Evolutionary conservation across 2,888 invertebrate species (phyloP).

Genomic region (Melinaea menophilus): DNA sequence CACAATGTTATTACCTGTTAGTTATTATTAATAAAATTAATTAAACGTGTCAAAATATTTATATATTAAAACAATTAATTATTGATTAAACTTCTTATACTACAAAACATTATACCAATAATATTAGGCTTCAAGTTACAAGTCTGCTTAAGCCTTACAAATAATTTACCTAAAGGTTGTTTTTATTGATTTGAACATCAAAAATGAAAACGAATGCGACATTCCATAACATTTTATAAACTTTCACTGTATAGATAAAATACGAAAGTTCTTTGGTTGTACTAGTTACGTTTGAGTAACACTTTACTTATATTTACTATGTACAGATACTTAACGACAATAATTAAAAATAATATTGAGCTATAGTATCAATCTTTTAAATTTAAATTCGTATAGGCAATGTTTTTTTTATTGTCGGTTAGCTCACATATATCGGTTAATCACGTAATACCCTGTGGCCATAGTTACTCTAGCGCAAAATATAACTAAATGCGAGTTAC

Average conservation of each 20-base stretch:
- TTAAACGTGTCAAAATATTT: no score
- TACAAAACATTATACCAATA: neutral
- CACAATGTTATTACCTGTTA: no score
- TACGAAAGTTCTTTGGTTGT: conserved; percentile 47
- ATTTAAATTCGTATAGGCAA: no score
- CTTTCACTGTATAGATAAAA: conserved; percentile 13
- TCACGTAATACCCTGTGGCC: no score
- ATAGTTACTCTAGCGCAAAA: no score
- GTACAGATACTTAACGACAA: neutral
- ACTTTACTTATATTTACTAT: conserved; percentile 15
- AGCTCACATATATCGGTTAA: no score
- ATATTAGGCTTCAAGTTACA: conserved; percentile 1
- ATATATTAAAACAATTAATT: no score
- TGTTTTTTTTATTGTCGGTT: no score
- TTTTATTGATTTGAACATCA: conserved; percentile 11
- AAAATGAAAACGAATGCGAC: conserved; percentile 17
- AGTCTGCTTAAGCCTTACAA: no score
- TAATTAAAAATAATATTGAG: conserved; percentile 12
- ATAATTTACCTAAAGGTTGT: conserved; percentile 9
- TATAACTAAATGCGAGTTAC: conserved; percentile 55
- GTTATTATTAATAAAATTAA: no score
- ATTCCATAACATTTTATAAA: no score
- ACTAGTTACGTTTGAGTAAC: conserved; percentile 25
- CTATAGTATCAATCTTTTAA: neutral
- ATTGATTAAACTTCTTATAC: no score